Conservation (phyloP, 1,140 invertebrate genomes). For the Lerema accius region DNA sequence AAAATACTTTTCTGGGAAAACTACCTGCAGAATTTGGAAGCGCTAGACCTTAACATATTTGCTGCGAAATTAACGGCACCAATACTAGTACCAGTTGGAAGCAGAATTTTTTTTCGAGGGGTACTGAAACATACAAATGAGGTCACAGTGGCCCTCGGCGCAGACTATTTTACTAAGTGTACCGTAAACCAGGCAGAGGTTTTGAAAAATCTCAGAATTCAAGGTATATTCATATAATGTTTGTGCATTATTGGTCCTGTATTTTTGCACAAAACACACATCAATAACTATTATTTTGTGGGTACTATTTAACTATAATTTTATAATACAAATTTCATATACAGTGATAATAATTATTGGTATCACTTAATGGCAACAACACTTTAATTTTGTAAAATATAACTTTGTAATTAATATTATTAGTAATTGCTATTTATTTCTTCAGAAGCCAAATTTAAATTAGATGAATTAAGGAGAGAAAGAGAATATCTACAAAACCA, state of each 20-base stretch:
- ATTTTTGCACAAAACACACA: too few species aligned
- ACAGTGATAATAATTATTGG: too few species aligned
- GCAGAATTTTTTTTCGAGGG: conserved; percentile 87
- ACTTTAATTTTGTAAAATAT: too few species aligned
- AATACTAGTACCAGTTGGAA: conserved; percentile 86
- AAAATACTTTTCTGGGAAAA: conserved; percentile 69
- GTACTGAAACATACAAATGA: conserved; percentile 90
- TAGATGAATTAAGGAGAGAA: conserved; percentile 81
- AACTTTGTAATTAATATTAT: conserved; percentile 16
- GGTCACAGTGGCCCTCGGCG: conserved; percentile 87
- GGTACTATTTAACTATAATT: too few species aligned
- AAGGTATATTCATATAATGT: conserved; percentile 62
- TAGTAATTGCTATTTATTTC: conserved; percentile 33
- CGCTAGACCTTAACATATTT: conserved; percentile 59
- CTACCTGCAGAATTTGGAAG: conserved; percentile 60
- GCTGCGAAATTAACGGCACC: conserved; percentile 73
- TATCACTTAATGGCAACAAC: too few species aligned
- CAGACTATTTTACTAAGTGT: conserved; percentile 89
- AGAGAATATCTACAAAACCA: conserved; percentile 80
- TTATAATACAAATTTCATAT: too few species aligned
- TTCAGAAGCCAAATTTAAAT: conserved; percentile 81
- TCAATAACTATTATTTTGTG: too few species aligned
- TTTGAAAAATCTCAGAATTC: conserved; percentile 85
- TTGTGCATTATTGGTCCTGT: too few species aligned
- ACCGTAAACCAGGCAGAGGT: conserved; percentile 85